phyloP scores from a whole-genome alignment of 2,797 vertebrate species.

The Ambastaia sidthimunki region DNA sequence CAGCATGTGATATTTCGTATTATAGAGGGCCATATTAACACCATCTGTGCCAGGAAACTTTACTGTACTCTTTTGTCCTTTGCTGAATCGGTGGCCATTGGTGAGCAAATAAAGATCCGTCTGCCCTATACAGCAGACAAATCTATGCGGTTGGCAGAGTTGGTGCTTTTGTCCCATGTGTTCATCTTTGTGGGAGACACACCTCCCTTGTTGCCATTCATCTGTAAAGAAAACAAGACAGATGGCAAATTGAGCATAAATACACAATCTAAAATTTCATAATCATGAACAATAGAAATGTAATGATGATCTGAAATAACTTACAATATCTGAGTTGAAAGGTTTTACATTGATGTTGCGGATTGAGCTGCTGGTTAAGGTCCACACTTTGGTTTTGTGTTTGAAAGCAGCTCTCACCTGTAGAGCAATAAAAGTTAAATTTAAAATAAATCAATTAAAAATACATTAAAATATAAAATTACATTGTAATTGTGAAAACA shows the following conservation, averaged over 20 bases:
- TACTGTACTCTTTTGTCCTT: background rate
- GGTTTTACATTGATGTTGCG: constrained; percentile 90
- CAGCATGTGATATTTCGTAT: background rate
- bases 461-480: no score
- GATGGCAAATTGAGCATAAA: constrained; percentile 18
- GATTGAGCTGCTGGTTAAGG: constrained; percentile 91
- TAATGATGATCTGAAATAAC: constrained; percentile 62
- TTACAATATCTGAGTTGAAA: constrained; percentile 93
- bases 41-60: constrained; percentile 8
- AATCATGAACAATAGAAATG: background rate
- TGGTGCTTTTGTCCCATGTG: constrained; percentile 94
- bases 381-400: constrained; percentile 99
- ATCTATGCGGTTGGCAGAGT: constrained; percentile 90
- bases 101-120: background rate
- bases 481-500: no score
- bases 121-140: constrained; percentile 86
- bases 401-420: constrained; percentile 98
- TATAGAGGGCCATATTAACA: constrained; percentile 19
- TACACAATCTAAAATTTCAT: background rate
- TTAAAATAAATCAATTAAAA: no score
- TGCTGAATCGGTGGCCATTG: constrained; percentile 1
- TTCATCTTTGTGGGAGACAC: constrained; percentile 86
- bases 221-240: constrained; percentile 71
- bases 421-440: no score
- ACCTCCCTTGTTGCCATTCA: constrained; percentile 89